Evolutionary conservation across 2,113 vertebrate genomes (phyloP).

Genomic region (Strix aluco): DNA sequence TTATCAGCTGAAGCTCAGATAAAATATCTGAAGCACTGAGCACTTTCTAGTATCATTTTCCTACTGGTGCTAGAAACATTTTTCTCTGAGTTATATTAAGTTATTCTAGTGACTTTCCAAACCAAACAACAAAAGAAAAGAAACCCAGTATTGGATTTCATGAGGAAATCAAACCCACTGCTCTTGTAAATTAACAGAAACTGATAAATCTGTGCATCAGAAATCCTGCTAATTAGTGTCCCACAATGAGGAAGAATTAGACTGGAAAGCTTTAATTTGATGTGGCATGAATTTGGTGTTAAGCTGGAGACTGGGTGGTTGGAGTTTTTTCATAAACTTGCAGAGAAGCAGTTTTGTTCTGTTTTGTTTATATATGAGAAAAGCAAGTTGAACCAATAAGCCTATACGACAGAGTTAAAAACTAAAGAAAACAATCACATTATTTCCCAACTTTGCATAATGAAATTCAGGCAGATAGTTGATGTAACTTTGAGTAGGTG

Average conservation of each 20-base stretch:
- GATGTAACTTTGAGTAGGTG: fast-evolving
- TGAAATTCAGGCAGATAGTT: not conserved
- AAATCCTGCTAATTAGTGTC: not conserved
- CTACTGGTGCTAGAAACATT: not conserved
- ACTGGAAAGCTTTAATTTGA: not conserved
- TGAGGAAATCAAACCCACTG: not conserved
- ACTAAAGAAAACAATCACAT: not conserved
- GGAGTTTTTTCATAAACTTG: not conserved
- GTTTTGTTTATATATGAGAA: not conserved
- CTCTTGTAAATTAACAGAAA: not conserved
- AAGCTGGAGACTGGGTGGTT: not conserved
- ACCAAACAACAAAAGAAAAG: not conserved
- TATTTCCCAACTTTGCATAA: not conserved
- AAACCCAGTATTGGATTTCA: not conserved
- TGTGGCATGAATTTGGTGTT: not conserved
- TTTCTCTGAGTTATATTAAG: not conserved
- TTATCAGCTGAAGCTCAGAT: not conserved
- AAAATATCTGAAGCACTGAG: not conserved
- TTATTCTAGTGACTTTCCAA: not conserved
- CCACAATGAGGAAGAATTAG: not conserved
- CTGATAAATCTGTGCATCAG: not conserved
- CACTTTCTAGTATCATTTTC: not conserved
- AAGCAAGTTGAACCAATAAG: not conserved
- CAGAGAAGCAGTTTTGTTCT: not conserved
- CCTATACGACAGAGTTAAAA: not conserved